Evolutionary conservation across 2,888 invertebrate species (phyloP).

Genomic region (Aphidius colemani): DNA sequence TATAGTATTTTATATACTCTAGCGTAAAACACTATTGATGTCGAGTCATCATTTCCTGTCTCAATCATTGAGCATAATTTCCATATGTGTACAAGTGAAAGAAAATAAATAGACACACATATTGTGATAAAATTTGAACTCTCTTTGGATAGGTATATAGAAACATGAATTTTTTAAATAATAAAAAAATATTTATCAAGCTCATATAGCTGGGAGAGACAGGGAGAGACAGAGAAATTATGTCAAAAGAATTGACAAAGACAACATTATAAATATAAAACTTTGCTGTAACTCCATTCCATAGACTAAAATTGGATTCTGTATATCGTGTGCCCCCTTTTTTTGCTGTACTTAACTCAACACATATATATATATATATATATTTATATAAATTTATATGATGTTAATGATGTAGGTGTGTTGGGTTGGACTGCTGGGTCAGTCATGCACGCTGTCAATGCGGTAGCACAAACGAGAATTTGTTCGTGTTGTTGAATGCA

Average conservation of each 20-base stretch:
- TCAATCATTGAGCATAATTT: slow-evolving; percentile 19
- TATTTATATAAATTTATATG: too few species aligned
- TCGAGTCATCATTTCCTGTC: slow-evolving; percentile 52
- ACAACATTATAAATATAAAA: too few species aligned
- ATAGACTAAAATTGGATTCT: too few species aligned
- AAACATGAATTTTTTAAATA: too few species aligned
- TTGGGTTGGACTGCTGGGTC: slow-evolving; percentile 1
- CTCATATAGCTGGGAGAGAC: neutral
- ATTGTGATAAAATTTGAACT: too few species aligned
- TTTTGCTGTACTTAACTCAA: neutral
- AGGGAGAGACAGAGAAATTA: slow-evolving; percentile 15
- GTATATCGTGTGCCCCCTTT: neutral
- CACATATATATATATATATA: too few species aligned
- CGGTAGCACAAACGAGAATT: slow-evolving; percentile 18
- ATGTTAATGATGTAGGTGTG: slow-evolving; percentile 28
- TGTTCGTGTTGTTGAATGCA: slow-evolving; percentile 6
- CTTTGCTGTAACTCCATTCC: too few species aligned
- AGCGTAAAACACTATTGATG: slow-evolving; percentile 39
- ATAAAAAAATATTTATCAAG: neutral
- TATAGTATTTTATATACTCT: slow-evolving; percentile 31
- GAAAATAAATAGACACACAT: slow-evolving; percentile 7
- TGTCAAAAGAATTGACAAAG: too few species aligned
- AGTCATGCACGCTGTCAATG: slow-evolving; percentile 30
- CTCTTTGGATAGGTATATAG: too few species aligned
- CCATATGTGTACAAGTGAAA: slow-evolving; percentile 2